Percentiles rank a stretch among this genome's conserved stretches.
phyloP scores from a whole-genome alignment of 92 coral and sea anemone species.

The Metridium senile region DNA sequence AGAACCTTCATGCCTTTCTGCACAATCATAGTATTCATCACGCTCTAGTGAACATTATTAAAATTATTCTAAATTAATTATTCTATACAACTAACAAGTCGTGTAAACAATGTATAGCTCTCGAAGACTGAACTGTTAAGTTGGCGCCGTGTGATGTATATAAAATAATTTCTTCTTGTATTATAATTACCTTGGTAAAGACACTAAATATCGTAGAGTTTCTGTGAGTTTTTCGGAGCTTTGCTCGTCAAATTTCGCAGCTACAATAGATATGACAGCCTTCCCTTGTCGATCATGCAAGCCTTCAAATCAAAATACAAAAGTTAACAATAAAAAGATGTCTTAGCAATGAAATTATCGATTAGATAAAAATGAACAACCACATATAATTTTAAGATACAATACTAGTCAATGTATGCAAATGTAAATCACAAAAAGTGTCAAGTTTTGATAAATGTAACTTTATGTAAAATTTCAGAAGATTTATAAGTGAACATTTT shows the following conservation, averaged over 20 bases:
- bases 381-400: too few species aligned
- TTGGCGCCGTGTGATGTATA: neutral
- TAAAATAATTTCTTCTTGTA: too few species aligned
- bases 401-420: too few species aligned
- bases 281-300: constrained; percentile 87
- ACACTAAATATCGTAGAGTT: constrained; percentile 75
- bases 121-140: neutral
- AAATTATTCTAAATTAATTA: constrained; percentile 22
- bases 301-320: constrained; percentile 45
- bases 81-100: neutral
- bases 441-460: neutral
- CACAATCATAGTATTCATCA: constrained; percentile 9
- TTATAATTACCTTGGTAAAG: constrained; percentile 78
- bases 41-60: constrained; percentile 3
- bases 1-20: constrained; percentile 13
- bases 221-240: constrained; percentile 72
- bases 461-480: neutral
- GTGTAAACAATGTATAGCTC: constrained; percentile 26
- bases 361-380: too few species aligned
- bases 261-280: constrained; percentile 75
- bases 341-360: neutral
- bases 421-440: neutral
- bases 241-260: constrained; percentile 71
- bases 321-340: neutral
- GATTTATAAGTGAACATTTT: neutral